Base-by-base conservation (phyloP, 2,888 invertebrate species). In the Crepidodera aurea region DNA sequence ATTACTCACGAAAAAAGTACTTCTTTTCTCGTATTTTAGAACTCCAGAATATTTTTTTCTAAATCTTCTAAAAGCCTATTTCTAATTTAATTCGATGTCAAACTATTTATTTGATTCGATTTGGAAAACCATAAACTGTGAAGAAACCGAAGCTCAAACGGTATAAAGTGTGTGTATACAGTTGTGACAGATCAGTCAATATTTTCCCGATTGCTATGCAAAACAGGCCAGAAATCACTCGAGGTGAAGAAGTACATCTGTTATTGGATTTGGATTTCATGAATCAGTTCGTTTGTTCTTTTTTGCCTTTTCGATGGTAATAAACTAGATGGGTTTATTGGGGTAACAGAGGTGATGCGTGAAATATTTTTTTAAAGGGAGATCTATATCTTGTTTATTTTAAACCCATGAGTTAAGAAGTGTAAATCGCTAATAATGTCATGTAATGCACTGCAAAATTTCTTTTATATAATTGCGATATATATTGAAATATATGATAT, bases 241-340 rank as follows among this genome's bases (percentile, higher is more conserved):
- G 72, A 67, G 72, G 73, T 76, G 75, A 75, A 76, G 77, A 75
- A 77, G 75, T 78, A 77, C 76, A 75, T 71, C 74, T 74, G 77
- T 79, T 79, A 79, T 78, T 78, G 79, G 79, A 78, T 78, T 78
- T 78, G 79, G 79, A 78, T 78, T 78, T 75, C 76, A 77, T 75
- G 77, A 77, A 75, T 77, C 74, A 74, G 63, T 64, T 68, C 68
- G 68, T 59, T 64, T 64, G 62, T 66, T 60, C 58, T 62, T 55
- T 48, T 65, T 76, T 77, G 76, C 71, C 74, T 69, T 50, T 37
- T 25, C 57, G n/a, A 32, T 29, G 48, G 76, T 77, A 78, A 78
- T 78, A 78, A 78, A 77, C 74, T 77, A 73, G 73, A 77, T 77
- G 76, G 76, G 77, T 77, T 77, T 77, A 76, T 78, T 76, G 76